Base-by-base conservation (phyloP, 2,888 invertebrate genomes). In the Cheilosia grossa region DNA sequence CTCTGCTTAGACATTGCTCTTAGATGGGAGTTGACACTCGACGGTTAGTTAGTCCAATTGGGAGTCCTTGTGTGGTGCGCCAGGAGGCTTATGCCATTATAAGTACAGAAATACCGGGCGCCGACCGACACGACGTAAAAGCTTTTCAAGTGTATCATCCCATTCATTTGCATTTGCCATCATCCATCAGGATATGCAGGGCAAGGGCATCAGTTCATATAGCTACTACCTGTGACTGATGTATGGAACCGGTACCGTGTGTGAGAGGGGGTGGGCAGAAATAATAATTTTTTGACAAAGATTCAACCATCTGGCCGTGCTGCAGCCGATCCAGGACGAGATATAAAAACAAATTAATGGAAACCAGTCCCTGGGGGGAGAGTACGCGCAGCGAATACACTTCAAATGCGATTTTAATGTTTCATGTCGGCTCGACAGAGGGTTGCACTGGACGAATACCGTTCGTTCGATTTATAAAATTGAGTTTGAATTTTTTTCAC, bases 1-100 rank as follows among this genome's bases (percentile, higher is more conserved):
- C 42, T 67, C 24, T 67, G 27, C 67, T 49, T 61, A 83, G 82
- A 79, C 58, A 42, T 63, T 49, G 59, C 67, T 67, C 66, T 78
- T 56, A 69, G 80, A 80, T 67, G 37, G 13, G 74, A 85, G 72
- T 67, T 85, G 81, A 80, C 85, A 81, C 75, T 85, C 80, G 72
- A 81, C 80, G 85, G 81, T 77, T 85, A 85, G 85, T 85, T 85
- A 85, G 85, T 77, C 72, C 70, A 77, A 81, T 77, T 81, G 59
- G 51, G 64, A 72, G 81, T 80, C 67, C 72, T 77, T 77, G 72
- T 44, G 72, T 51, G 83, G 56, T 66, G 33, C 63, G 69, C 51
- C 67, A 56, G 56, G 37, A 58, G 63, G 63, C 51, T 73, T 24
- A 51, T 75, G 27, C 74, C 53, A 44, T 69, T 63, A 69, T 78